Evolutionary conservation across 2,797 vertebrate genomes (phyloP).

Genomic region (Urophycis tenuis): DNA sequence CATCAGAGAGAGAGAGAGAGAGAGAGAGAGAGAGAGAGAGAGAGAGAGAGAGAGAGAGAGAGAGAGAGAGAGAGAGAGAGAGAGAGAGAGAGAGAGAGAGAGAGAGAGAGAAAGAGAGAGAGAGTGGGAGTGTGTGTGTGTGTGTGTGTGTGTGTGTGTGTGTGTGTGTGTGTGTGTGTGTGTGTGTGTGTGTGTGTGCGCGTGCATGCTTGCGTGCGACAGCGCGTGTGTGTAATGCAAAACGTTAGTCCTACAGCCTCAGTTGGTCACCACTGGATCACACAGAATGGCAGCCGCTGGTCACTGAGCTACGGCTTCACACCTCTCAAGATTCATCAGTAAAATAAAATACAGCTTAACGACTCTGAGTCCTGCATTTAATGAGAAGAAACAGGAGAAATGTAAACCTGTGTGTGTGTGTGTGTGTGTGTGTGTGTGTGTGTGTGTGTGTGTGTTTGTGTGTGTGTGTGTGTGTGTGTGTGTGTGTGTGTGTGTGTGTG

Average conservation of each 20-base stretch:
- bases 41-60: too few relatives aligned
- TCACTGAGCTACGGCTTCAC: neutral
- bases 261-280: neutral
- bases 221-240: neutral
- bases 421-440: constrained; percentile 15
- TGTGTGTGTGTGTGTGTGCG: too few relatives aligned
- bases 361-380: neutral
- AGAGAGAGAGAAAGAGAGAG: too few relatives aligned
- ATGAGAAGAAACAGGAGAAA: neutral
- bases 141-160: neutral
- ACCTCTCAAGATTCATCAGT: neutral
- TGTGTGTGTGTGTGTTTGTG: constrained; percentile 17
- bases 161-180: constrained; percentile 8
- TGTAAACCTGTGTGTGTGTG: neutral
- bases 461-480: constrained; percentile 15
- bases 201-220: too few relatives aligned
- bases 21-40: too few relatives aligned
- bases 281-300: too few relatives aligned
- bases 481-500: constrained; percentile 18
- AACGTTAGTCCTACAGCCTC: neutral
- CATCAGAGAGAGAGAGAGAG: too few relatives aligned
- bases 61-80: too few relatives aligned
- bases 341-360: neutral
- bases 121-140: neutral
- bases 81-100: too few relatives aligned